Percentiles rank a stretch among this genome's conserved stretches.
phyloP scores from a whole-genome alignment of 2,113 vertebrate genomes.

The Crotalus viridis region DNA sequence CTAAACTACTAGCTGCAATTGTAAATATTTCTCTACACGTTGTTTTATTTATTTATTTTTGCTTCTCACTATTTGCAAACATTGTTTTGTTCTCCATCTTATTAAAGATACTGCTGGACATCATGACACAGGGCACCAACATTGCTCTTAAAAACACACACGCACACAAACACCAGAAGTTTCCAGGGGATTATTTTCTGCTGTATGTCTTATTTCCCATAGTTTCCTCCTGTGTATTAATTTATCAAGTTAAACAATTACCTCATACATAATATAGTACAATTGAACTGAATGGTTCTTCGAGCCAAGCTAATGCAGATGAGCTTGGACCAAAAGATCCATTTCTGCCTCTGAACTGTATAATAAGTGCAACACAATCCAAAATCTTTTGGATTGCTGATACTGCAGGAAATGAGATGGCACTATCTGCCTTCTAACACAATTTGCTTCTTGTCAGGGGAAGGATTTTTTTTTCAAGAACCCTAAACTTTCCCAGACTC shows the following conservation, averaged over 20 bases:
- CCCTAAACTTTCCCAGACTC: conserved; percentile 27
- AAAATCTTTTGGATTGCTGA: conserved; percentile 38
- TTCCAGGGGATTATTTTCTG: conserved; percentile 44
- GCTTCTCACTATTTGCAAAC: not conserved
- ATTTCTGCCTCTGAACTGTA: not conserved
- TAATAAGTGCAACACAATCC: conserved; percentile 40
- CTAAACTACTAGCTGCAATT: not conserved
- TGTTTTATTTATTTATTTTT: not conserved
- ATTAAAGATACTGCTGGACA: conserved; percentile 31
- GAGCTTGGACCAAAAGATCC: conserved; percentile 50
- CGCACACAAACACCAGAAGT: conserved; percentile 5
- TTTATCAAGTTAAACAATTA: conserved; percentile 52
- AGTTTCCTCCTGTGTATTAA: conserved; percentile 33
- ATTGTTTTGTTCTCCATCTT: not conserved
- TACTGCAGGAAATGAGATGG: conserved; percentile 21
- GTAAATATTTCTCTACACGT: not conserved
- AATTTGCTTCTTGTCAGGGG: conserved; percentile 43
- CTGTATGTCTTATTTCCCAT: conserved; percentile 8
- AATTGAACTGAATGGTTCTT: conserved; percentile 51
- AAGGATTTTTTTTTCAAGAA: conserved; percentile 37
- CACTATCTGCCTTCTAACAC: conserved; percentile 20
- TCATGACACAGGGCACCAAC: conserved; percentile 35
- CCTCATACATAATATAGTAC: conserved; percentile 30
- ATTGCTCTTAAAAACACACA: conserved; percentile 32
- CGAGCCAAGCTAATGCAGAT: conserved; percentile 59